phyloP scores from a whole-genome alignment of 2,113 vertebrate species.

The Heliornis fulica region DNA sequence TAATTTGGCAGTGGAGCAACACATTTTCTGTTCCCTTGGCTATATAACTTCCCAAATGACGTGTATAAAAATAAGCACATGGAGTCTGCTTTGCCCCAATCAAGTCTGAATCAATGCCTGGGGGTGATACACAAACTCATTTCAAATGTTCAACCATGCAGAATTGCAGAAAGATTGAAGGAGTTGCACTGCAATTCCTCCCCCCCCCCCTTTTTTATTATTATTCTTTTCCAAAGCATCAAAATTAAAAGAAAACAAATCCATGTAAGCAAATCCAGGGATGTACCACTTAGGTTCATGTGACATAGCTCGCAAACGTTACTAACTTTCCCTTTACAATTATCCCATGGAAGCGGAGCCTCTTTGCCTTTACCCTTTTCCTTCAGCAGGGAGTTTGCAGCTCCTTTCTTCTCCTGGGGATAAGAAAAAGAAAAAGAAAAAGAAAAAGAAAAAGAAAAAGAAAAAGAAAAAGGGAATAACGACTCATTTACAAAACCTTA shows the following conservation, averaged over 20 bases:
- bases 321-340: conserved; percentile 40
- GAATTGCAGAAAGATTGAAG: conserved; percentile 90
- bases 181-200: conserved; percentile 78
- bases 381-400: not conserved
- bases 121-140: conserved; percentile 91
- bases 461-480: too few relatives aligned
- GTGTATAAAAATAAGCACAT: conserved; percentile 92
- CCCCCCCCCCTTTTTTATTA: not conserved
- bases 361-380: not conserved
- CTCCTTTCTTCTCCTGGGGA: not conserved
- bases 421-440: too few relatives aligned
- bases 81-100: conserved; percentile 93
- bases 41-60: conserved; percentile 87
- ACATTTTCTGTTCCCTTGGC: conserved; percentile 79
- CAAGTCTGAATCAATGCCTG: conserved; percentile 91
- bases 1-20: conserved; percentile 78
- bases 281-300: conserved; percentile 19
- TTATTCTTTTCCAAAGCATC: conserved; percentile 3
- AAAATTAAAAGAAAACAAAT: conserved; percentile 72
- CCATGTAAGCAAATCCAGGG: conserved; percentile 44
- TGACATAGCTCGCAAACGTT: not conserved
- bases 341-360: not conserved
- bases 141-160: conserved; percentile 98
- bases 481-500: too few relatives aligned
- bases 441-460: too few relatives aligned